These are phyloP conservation scores for Helogale parvula DNA, from an alignment of 2,113 vertebrate species.

Conservation along the genomic window DNA sequence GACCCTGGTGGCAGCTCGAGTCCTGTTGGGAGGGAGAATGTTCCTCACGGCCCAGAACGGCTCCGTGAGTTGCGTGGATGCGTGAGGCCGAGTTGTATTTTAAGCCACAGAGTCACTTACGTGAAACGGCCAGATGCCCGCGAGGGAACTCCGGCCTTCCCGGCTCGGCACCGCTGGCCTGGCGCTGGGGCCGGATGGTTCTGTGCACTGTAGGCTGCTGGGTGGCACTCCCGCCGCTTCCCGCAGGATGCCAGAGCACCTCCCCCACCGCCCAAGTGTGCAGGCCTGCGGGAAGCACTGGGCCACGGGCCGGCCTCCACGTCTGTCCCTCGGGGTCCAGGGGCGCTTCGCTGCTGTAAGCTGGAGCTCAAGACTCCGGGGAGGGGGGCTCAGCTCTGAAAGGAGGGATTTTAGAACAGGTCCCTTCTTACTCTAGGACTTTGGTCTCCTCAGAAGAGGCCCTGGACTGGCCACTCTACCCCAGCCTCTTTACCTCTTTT, in stretches of 20 bases:
- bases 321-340: not conserved
- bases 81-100: not conserved
- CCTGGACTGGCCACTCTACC: no score
- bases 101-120: not conserved
- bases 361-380: not conserved
- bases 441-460: not conserved
- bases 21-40: not conserved
- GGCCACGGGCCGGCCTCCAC: not conserved
- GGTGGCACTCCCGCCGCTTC: not conserved
- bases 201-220: not conserved
- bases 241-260: not conserved
- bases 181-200: rapidly evolving
- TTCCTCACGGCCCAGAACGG: not conserved
- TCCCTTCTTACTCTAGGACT: not conserved
- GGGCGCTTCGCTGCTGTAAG: not conserved
- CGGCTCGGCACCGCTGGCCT: not conserved
- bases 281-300: rapidly evolving
- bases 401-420: not conserved
- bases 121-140: not conserved
- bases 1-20: not conserved
- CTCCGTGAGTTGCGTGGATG: not conserved
- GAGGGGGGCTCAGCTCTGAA: not conserved
- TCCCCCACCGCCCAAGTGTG: not conserved
- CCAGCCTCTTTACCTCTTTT: not conserved
- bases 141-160: not conserved